Evolutionary conservation across 2,113 vertebrate genomes (phyloP), one percentile per base, ranked within the genome.

Genomic region (Bufo gargarizans): DNA sequence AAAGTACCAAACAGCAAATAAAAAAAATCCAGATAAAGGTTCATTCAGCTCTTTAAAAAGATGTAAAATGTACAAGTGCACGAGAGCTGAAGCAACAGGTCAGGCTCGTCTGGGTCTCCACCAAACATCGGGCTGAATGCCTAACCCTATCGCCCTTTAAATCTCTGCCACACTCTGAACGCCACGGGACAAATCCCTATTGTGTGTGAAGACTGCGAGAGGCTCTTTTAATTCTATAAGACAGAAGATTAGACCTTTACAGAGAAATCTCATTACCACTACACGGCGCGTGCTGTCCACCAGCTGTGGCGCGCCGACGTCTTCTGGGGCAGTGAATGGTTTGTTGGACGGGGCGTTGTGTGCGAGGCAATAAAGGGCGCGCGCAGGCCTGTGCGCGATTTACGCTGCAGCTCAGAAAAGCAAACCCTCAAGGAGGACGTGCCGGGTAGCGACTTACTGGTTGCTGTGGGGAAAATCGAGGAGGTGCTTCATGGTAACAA

Each of bases 401-500:
- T 84, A 71, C 47, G 9, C 6, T 16, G 81, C 61, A 2, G 19
- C 47, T 12, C 10, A 33, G 33, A 33, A 33, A 47, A 2, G 20
- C 47, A 4, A 9, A 5, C 10, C 58, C 56, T 14, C 22, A n/a
- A 47, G 72, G 10, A n/a, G 47, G 69, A 71, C 7, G 71, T 11
- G 20, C 61, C 2, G 76, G 50, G 49, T 3, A 4, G 72, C 69
- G 86, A 95, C 97, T 91, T 95, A 99, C 98, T 99, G 97, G 95
- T 96, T 99, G 95, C 98, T 99, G 90, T 99, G 98, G 91, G 98
- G 97, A 88, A 99, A 99, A 95, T 99, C 97, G 8, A 98, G 94
- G 93, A 99, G 96, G 94, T 99, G 98, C 91, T 99, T 97, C 97
- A 99, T 99, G 91, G 97, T 98, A 92, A 99, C 96, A 93, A 99